Conservation (phyloP, 2,113 vertebrate species). For the Sphyrna mokarran region DNA sequence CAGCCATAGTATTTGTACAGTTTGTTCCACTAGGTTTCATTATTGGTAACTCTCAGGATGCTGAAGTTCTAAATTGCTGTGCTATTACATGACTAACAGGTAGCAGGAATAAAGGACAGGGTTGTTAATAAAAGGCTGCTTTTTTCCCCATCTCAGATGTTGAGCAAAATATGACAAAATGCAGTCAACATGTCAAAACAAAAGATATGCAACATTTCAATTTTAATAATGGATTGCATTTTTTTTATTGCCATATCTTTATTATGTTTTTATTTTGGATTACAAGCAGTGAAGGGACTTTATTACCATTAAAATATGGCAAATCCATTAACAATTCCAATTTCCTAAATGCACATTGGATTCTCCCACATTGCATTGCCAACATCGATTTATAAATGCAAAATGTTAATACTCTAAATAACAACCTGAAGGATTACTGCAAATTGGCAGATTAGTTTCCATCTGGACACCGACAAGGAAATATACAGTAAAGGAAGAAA, state of each 20-base stretch:
- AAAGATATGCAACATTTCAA: background rate
- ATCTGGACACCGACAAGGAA: background rate
- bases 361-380: background rate
- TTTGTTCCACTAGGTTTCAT: background rate
- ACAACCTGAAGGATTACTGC: background rate
- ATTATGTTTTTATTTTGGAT: background rate
- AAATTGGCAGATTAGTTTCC: background rate
- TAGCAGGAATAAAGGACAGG: background rate
- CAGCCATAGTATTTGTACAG: background rate
- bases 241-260: background rate
- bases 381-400: background rate
- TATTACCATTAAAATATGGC: background rate
- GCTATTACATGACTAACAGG: background rate
- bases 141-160: background rate
- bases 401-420: background rate
- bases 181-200: background rate
- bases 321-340: background rate
- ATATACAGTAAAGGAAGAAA: background rate
- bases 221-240: background rate
- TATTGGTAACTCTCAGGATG: background rate
- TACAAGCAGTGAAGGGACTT: background rate
- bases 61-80: background rate
- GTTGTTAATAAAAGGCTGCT: background rate
- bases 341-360: background rate
- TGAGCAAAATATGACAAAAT: background rate